Evolutionary conservation across 2,113 vertebrate genomes (phyloP).

Genomic region (Phyllostomus hastatus): DNA sequence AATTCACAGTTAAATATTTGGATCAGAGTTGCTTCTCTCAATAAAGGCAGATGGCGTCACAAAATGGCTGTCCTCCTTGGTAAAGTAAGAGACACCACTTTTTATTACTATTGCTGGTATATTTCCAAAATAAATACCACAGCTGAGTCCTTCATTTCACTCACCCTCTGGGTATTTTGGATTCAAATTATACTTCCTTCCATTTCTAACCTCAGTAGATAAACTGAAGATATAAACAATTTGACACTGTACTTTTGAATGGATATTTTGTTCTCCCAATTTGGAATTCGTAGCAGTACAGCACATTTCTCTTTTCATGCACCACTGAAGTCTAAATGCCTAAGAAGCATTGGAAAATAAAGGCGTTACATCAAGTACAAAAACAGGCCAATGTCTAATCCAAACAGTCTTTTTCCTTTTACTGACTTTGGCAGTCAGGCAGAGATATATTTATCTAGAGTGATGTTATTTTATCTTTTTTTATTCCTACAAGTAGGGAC

Average conservation of each 20-base stretch:
- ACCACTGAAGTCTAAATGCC: not conserved
- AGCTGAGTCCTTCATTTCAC: constrained; percentile 34
- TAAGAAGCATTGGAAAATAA: constrained; percentile 10
- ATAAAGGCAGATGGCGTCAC: constrained; percentile 98
- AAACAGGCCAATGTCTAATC: constrained; percentile 11
- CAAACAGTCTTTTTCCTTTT: constrained; percentile 13
- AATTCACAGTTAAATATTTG: constrained; percentile 98
- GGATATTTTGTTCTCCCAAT: constrained; percentile 48
- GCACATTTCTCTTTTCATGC: constrained; percentile 49
- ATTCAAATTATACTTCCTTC: constrained; percentile 37
- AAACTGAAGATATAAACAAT: constrained; percentile 38
- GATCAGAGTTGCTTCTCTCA: constrained; percentile 97
- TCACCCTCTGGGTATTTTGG: constrained; percentile 25
- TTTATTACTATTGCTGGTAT: constrained; percentile 10
- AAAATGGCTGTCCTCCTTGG: constrained; percentile 98
- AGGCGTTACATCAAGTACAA: not conserved
- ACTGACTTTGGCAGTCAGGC: not conserved
- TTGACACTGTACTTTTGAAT: constrained; percentile 34
- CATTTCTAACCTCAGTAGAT: constrained; percentile 27
- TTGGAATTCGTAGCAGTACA: constrained; percentile 1
- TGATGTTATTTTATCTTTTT: constrained; percentile 21
- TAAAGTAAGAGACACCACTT: constrained; percentile 87
- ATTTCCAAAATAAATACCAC: constrained; percentile 46
- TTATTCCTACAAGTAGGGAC: not conserved
- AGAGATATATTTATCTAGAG: constrained; percentile 30